A percentile compares a stretch with the other conserved stretches of the same genome.
Evolutionary conservation across 2,113 vertebrate species (phyloP).

Genomic region (Nanorana parkeri): DNA sequence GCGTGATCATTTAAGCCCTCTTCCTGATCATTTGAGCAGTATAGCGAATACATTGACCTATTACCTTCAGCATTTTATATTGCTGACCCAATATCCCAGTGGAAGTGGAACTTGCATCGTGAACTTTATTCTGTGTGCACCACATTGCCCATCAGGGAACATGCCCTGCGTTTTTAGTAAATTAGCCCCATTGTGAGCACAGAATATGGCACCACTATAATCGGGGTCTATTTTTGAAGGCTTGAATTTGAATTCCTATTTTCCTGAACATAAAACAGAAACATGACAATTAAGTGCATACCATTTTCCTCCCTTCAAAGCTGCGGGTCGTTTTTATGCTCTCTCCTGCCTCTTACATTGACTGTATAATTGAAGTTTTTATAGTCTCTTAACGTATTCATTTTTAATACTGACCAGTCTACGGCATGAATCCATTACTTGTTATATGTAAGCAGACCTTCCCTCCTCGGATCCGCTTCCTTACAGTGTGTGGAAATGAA

Average conservation of each 20-base stretch:
- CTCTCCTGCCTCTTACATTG: not conserved
- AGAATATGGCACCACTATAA: not conserved
- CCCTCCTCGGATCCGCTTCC: not conserved
- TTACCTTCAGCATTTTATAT: no score
- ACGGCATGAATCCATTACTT: slow-evolving; percentile 7
- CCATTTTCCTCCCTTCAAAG: not conserved
- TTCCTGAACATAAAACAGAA: not conserved
- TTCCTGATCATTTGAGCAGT: no score
- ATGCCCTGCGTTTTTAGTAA: no score
- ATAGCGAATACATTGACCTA: no score
- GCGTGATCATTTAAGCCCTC: no score
- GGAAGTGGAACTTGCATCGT: no score
- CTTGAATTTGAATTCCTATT: slow-evolving; percentile 10
- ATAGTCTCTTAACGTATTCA: not conserved
- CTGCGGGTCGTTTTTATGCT: not conserved
- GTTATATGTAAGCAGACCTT: not conserved
- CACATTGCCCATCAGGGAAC: no score
- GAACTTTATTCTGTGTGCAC: no score
- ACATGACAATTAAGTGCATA: not conserved
- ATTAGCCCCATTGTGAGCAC: not conserved
- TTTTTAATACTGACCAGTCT: not conserved
- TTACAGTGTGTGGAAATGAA: slow-evolving; percentile 9
- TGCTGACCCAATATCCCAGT: no score
- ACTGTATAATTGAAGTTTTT: slow-evolving; percentile 18
- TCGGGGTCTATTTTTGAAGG: not conserved